Base-by-base conservation (phyloP, 2,888 invertebrate species). In the Platycheirus rosarum region DNA sequence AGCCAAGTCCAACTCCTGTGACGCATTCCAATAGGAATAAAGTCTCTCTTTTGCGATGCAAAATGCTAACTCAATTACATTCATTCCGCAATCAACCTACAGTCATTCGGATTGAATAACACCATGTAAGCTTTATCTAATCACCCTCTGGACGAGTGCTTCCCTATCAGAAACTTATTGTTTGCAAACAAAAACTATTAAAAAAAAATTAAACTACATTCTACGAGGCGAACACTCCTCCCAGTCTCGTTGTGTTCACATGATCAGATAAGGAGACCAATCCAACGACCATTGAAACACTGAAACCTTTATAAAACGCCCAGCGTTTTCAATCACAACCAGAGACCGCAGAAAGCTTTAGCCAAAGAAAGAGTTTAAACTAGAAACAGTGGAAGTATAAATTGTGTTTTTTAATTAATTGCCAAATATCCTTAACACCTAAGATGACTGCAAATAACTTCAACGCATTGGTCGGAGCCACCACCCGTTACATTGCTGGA, bases 401-500 rank as follows among this genome's bases (percentile, higher is more conserved):
- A 16, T 51, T 55, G 26, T 29, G 60, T 48, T 32, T 8, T 1
- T 20, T 1, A 18, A 18, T 20, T 26, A 46, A 14, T 14, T 62
- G 44, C 29, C 0, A 18, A 69, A 37, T 26, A 26, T 71, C 53
- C 32, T 8, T 44, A 42, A 75, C 1, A 18, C 18, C 42, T 14
- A 76, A 68, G 68, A 82, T 82, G 82, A 51, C 87, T 48, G 84
- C 86, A 16, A 89, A 86, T 32, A 89, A 89, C 84, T 84, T 89
- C 84, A 93, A 92, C 86, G 91, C 91, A 86, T 89, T 95, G 88
- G 93, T 95, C 82, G 94, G 95, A 86, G 92, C 93, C 85, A 93
- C 95, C 42, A 94, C 94, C 16, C 93, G 95, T 73, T 94, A 94
- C 88, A 93, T 95, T 85, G 93, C 94, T 55, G 94, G 95, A 55